Percentiles rank a stretch among this genome's conserved stretches.
Evolutionary conservation across 2,888 invertebrate species (phyloP).

Genomic region (Hypolimnas misippus): DNA sequence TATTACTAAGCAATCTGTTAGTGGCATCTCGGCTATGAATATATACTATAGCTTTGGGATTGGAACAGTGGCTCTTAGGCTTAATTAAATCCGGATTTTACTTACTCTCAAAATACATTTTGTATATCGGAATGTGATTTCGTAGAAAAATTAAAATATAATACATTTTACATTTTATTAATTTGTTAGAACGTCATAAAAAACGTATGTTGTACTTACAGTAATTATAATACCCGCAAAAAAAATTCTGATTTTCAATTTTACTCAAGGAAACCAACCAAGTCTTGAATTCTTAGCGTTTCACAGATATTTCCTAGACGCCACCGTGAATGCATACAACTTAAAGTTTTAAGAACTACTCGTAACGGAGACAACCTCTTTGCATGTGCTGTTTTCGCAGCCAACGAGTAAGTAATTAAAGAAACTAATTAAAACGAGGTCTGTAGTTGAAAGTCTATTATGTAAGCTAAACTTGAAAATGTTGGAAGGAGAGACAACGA

Average conservation of each 20-base stretch:
- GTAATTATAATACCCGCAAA: too few relatives aligned
- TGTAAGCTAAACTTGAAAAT: constrained; percentile 27
- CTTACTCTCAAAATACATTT: too few relatives aligned
- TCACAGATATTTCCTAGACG: not conserved
- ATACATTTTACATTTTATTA: too few relatives aligned
- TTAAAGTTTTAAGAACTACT: constrained; percentile 26
- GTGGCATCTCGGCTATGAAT: too few relatives aligned
- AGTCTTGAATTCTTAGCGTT: not conserved
- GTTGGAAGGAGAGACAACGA: constrained; percentile 15
- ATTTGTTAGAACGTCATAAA: too few relatives aligned
- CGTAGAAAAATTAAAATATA: too few relatives aligned
- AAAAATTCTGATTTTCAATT: too few relatives aligned
- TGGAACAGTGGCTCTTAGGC: too few relatives aligned
- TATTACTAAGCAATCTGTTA: not conserved
- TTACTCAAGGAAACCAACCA: not conserved
- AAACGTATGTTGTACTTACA: too few relatives aligned
- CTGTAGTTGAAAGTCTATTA: constrained; percentile 27
- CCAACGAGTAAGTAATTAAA: constrained; percentile 35
- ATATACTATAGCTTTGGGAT: too few relatives aligned
- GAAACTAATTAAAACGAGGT: constrained; percentile 35
- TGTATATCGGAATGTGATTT: too few relatives aligned
- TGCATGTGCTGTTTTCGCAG: constrained; percentile 35
- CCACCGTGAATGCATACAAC: constrained; percentile 1
- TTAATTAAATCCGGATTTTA: too few relatives aligned
- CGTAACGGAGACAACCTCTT: constrained; percentile 32